Evolutionary conservation across 1,140 invertebrate species (phyloP).

Genomic region (Hycleus phaleratus): DNA sequence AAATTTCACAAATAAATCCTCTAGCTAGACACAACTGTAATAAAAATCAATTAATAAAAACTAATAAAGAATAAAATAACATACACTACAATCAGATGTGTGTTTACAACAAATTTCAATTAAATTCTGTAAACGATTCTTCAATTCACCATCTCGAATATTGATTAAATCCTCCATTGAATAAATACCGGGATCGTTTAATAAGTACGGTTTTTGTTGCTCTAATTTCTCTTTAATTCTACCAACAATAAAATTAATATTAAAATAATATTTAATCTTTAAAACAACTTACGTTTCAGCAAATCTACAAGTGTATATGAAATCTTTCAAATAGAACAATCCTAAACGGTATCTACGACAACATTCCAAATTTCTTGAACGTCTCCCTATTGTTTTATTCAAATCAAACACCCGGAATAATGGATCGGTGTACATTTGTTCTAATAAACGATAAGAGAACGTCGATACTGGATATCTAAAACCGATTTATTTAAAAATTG

Average conservation of each 20-base stretch:
- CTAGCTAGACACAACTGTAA: constrained; percentile 65
- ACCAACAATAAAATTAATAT: constrained; percentile 21
- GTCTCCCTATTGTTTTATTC: constrained; percentile 59
- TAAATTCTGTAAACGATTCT: constrained; percentile 51
- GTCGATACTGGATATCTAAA: constrained; percentile 69
- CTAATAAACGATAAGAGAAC: constrained; percentile 69
- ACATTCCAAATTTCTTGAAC: constrained; percentile 53
- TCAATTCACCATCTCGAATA: constrained; percentile 56
- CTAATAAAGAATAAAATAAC: constrained; percentile 1
- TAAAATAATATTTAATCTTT: background rate
- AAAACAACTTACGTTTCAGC: constrained; percentile 48
- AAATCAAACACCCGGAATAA: constrained; percentile 68
- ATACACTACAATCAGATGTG: constrained; percentile 61
- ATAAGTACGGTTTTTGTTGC: constrained; percentile 52
- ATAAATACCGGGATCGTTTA: constrained; percentile 62
- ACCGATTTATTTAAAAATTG: constrained; percentile 15
- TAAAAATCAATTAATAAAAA: constrained; percentile 8
- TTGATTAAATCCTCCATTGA: constrained; percentile 68
- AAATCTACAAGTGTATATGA: constrained; percentile 58
- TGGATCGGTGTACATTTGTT: constrained; percentile 71
- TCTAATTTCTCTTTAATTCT: constrained; percentile 55
- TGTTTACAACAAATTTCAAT: constrained; percentile 56
- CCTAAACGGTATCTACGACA: constrained; percentile 55
- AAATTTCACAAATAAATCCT: constrained; percentile 76
- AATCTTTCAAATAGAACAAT: constrained; percentile 60